phyloP scores from a whole-genome alignment of 2,113 vertebrate genomes.

The Alces alces region DNA sequence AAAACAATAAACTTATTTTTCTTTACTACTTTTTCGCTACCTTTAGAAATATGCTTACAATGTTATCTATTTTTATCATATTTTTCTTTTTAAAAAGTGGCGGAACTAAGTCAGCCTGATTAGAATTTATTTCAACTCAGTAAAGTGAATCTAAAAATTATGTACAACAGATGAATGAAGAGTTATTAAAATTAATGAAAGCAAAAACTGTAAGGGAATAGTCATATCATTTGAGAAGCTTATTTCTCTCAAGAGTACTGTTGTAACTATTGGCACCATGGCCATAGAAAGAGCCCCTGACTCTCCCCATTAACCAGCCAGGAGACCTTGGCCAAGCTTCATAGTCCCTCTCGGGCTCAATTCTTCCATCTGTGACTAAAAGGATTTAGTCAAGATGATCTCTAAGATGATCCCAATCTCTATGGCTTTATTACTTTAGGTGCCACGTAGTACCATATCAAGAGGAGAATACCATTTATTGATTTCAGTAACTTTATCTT shows the following conservation, averaged over 20 bases:
- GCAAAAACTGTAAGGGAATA: not conserved
- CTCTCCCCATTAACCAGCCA: slow-evolving; percentile 20
- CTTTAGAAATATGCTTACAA: not conserved
- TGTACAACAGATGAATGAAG: not conserved
- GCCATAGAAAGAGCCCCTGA: not conserved
- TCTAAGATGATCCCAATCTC: not conserved
- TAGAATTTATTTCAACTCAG: not conserved
- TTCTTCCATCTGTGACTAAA: not conserved
- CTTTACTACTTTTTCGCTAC: not conserved
- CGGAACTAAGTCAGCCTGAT: not conserved
- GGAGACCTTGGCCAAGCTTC: not conserved
- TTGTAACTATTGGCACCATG: not conserved
- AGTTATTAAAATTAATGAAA: slow-evolving; percentile 21
- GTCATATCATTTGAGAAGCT: not conserved
- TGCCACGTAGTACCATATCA: not conserved
- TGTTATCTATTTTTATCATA: not conserved
- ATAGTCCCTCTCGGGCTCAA: not conserved
- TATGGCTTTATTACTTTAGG: not conserved
- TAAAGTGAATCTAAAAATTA: not conserved
- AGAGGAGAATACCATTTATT: not conserved
- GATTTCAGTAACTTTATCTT: not conserved
- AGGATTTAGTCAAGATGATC: not conserved
- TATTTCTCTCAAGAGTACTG: not conserved
- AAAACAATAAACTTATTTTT: not conserved
- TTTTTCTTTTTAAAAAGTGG: not conserved